Evolutionary conservation across 2,113 vertebrate species (phyloP).

Genomic region (Axis porcinus): DNA sequence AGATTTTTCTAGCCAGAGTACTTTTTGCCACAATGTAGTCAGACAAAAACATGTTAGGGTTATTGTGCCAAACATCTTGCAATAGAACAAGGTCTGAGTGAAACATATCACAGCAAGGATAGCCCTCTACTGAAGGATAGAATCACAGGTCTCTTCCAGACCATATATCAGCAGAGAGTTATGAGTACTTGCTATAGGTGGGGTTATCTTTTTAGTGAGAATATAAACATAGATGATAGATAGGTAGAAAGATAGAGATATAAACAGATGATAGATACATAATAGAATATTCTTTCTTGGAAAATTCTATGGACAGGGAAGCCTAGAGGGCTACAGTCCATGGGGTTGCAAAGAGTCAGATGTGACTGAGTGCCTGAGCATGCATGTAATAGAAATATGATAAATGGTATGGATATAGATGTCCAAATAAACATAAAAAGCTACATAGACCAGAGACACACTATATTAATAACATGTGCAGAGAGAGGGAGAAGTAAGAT

Average conservation of each 20-base stretch:
- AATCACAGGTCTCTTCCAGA: neutral
- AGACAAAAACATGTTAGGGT: neutral
- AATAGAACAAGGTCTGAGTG: neutral
- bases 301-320: neutral
- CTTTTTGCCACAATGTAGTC: neutral
- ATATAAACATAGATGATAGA: neutral
- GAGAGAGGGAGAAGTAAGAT: neutral
- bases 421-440: neutral
- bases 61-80: neutral
- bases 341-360: neutral
- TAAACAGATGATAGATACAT: neutral
- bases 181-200: neutral
- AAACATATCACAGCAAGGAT: neutral
- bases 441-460: neutral
- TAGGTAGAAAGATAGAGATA: neutral
- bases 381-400: neutral
- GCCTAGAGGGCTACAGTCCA: neutral
- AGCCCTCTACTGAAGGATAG: neutral
- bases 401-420: neutral
- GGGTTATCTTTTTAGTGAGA: neutral
- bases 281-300: neutral
- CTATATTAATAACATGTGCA: neutral
- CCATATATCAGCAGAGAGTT: neutral
- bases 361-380: neutral
- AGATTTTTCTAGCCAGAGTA: neutral